Conservation (phyloP, 2,797 vertebrate species). For the Tolypeutes matacus region DNA sequence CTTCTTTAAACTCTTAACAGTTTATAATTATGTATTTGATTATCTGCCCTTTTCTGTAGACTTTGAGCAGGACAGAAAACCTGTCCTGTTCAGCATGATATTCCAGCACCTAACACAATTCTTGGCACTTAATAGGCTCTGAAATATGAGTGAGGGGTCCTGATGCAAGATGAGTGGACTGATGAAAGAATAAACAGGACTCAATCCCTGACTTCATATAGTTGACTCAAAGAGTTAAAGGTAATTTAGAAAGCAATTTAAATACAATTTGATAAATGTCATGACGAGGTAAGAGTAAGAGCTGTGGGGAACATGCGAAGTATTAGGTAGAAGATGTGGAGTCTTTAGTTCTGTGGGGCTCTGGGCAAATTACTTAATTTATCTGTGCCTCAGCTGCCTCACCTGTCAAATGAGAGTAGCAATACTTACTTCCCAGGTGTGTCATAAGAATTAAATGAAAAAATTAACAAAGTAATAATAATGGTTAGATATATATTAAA, state of each 20-base stretch:
- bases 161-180: background rate
- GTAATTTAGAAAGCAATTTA: background rate
- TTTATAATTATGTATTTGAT: constrained; percentile 37
- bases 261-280: constrained; percentile 12
- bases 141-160: background rate
- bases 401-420: background rate
- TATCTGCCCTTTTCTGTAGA: background rate
- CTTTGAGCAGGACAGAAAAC: background rate
- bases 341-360: background rate
- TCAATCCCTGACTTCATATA: background rate
- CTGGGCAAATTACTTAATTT: background rate
- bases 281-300: background rate
- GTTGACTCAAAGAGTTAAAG: constrained; percentile 11
- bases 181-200: background rate
- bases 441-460: constrained; percentile 7
- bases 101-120: background rate
- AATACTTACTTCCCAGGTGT: background rate
- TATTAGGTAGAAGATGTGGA: background rate
- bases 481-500: background rate
- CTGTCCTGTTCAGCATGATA: background rate
- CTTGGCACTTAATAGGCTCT: background rate
- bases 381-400: background rate
- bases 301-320: background rate
- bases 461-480: constrained; percentile 44
- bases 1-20: background rate